Conservation (phyloP, 2,113 vertebrate genomes). For the Siphamia tubifer region DNA sequence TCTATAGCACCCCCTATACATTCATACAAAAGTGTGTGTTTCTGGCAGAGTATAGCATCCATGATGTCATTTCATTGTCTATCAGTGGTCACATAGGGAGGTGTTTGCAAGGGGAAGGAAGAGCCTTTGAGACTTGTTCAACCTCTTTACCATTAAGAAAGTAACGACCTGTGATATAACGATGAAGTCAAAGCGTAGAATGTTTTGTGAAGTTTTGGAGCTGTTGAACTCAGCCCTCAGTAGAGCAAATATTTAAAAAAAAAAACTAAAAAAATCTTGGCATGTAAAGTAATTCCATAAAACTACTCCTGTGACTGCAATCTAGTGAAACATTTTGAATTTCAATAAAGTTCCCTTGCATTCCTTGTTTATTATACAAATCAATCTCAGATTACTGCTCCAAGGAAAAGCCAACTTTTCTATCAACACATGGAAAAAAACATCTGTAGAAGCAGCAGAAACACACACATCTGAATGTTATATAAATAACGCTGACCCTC, state of each 20-base stretch:
- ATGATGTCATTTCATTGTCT: no score
- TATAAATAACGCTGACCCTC: neutral
- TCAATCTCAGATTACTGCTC: neutral
- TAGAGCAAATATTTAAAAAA: neutral
- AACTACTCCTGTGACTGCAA: neutral
- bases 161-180: neutral
- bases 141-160: neutral
- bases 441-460: neutral
- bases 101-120: no score
- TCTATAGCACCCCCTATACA: no score
- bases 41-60: no score
- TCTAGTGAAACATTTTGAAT: neutral
- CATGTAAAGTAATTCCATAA: neutral
- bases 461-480: neutral
- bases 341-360: neutral
- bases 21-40: no score
- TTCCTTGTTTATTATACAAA: neutral
- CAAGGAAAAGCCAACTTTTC: neutral
- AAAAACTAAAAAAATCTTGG: neutral
- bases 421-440: fast-evolving
- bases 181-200: neutral
- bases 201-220: neutral
- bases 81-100: no score
- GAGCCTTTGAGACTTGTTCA: no score
- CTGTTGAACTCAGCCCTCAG: neutral